Percentiles rank a stretch among this genome's conserved stretches.
Conservation (phyloP, 2,888 invertebrate genomes). For the Noctua janthe region DNA sequence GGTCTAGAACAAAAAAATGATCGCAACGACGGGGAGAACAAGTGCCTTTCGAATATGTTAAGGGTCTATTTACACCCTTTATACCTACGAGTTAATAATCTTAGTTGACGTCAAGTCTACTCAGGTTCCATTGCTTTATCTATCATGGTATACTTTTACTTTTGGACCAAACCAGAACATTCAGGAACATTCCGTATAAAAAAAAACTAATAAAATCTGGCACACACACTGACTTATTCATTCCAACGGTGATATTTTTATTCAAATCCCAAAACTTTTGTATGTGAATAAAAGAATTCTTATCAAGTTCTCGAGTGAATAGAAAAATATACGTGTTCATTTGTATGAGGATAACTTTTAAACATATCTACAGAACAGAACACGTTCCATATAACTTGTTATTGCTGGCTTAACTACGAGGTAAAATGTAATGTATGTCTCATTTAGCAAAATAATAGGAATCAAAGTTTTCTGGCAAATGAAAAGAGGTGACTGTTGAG, state of each 20-base stretch:
- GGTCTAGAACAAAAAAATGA: too few species aligned
- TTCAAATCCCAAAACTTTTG: conserved; percentile 50
- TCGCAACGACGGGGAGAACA: too few species aligned
- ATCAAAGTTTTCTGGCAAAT: not conserved
- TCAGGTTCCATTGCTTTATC: not conserved
- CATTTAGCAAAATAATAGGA: conserved; percentile 9
- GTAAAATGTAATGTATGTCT: conserved; percentile 10
- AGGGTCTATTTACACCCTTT: too few species aligned
- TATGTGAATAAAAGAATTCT: conserved; percentile 45
- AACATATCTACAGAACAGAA: conserved; percentile 17
- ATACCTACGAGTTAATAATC: too few species aligned
- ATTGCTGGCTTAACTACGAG: conserved; percentile 1
- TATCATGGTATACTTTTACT: not conserved
- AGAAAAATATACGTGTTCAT: conserved; percentile 48
- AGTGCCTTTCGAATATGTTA: too few species aligned
- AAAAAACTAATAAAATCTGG: conserved; percentile 25
- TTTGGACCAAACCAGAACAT: not conserved
- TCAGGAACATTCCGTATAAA: not conserved
- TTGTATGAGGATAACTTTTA: conserved; percentile 49
- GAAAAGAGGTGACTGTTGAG: too few species aligned
- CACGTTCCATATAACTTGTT: conserved; percentile 14
- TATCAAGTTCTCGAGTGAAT: conserved; percentile 47
- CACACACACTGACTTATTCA: conserved; percentile 33
- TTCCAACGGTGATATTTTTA: conserved; percentile 28
- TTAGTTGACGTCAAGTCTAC: not conserved